Conservation (phyloP, 2,888 invertebrate genomes). For the Caenorhabditis doughertyi region DNA sequence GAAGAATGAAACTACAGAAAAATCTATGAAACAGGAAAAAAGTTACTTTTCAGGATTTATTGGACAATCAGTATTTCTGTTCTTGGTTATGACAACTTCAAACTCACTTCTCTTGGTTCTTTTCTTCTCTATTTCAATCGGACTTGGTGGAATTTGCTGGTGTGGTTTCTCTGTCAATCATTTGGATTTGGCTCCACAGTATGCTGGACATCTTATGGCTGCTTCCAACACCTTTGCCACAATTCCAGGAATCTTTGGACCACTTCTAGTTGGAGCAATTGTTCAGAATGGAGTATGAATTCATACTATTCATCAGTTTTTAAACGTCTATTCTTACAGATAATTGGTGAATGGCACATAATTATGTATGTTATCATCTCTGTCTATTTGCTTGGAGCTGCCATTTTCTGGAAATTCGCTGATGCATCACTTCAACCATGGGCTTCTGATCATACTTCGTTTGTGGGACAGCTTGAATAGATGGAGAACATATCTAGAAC, state of each 20-base stretch:
- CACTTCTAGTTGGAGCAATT: slow-evolving; percentile 89
- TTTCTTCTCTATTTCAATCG: slow-evolving; percentile 92
- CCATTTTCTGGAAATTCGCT: slow-evolving; percentile 90
- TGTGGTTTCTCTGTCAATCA: slow-evolving; percentile 90
- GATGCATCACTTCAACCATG: slow-evolving; percentile 91
- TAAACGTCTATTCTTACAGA: slow-evolving; percentile 84
- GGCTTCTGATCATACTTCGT: slow-evolving; percentile 84
- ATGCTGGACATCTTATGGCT: slow-evolving; percentile 94
- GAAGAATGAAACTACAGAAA: neutral
- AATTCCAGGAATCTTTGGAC: slow-evolving; percentile 93
- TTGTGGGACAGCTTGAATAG: slow-evolving; percentile 72
- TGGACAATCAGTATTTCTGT: slow-evolving; percentile 91
- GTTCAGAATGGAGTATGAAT: slow-evolving; percentile 88
- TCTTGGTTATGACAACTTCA: slow-evolving; percentile 89
- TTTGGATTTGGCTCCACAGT: slow-evolving; percentile 93
- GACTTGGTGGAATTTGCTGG: slow-evolving; percentile 93
- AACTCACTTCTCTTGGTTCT: slow-evolving; percentile 87
- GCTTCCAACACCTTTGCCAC: slow-evolving; percentile 93
- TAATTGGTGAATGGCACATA: slow-evolving; percentile 89
- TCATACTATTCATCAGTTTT: too few species aligned
- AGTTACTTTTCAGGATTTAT: slow-evolving; percentile 86
- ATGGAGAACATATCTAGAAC: slow-evolving; percentile 29
- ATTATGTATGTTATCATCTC: slow-evolving; percentile 92
- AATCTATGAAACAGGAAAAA: too few species aligned
- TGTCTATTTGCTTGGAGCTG: slow-evolving; percentile 90